phyloP scores from a whole-genome alignment of 1,140 invertebrate genomes.

The Cyclargus thomasi region DNA sequence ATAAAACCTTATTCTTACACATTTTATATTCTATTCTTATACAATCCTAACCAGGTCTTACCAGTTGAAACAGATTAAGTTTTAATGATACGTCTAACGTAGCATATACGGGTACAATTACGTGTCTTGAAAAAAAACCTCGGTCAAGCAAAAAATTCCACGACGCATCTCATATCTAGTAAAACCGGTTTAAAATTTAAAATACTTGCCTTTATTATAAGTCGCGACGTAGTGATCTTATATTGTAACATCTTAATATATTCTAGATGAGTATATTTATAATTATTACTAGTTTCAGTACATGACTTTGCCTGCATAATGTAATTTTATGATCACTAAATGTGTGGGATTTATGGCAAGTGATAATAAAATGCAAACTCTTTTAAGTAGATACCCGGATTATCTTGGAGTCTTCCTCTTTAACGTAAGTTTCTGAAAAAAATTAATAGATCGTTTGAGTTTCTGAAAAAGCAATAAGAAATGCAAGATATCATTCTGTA shows the following conservation, averaged over 20 bases:
- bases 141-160: constrained; percentile 49
- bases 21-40: too few relatives aligned
- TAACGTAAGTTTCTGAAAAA: too few relatives aligned
- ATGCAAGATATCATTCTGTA: too few relatives aligned
- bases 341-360: too few relatives aligned
- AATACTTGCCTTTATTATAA: constrained; percentile 32
- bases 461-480: too few relatives aligned
- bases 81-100: background rate
- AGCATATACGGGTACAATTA: constrained; percentile 8
- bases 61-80: constrained; percentile 4
- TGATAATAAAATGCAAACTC: too few relatives aligned
- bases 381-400: too few relatives aligned
- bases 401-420: too few relatives aligned
- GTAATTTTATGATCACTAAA: too few relatives aligned
- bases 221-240: background rate
- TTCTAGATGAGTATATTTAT: background rate
- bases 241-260: background rate
- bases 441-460: too few relatives aligned
- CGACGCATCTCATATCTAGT: constrained; percentile 45
- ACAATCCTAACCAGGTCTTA: background rate
- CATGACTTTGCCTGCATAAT: background rate
- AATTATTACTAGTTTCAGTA: background rate
- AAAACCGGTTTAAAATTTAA: constrained; percentile 47
- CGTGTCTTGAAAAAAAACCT: constrained; percentile 7
- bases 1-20: too few relatives aligned